Percentiles rank a stretch among this genome's conserved stretches.
Conservation (phyloP, 2,797 vertebrate species). For the Fundulus diaphanus region DNA sequence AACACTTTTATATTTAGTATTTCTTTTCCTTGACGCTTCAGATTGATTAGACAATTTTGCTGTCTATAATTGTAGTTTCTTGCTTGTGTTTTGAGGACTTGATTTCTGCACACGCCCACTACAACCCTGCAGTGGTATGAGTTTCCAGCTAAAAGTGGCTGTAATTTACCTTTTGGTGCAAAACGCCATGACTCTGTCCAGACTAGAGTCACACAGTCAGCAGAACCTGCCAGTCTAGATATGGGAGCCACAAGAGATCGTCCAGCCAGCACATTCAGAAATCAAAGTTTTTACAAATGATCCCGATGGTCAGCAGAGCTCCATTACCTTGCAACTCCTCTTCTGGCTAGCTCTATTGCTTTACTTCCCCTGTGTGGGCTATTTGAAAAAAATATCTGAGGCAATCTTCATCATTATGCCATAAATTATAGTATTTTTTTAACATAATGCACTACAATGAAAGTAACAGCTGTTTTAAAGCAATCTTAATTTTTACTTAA, state of each 20-base stretch:
- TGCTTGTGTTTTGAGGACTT: too few relatives aligned
- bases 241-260: constrained; percentile 39
- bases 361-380: neutral
- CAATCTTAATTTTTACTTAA: neutral
- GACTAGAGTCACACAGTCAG: constrained; percentile 56
- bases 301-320: constrained; percentile 11
- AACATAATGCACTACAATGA: neutral
- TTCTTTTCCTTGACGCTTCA: too few relatives aligned
- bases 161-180: constrained; percentile 11
- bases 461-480: too few relatives aligned
- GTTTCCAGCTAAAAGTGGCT: neutral
- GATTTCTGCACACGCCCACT: constrained; percentile 8
- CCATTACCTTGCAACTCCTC: neutral
- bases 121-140: neutral
- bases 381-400: neutral
- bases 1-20: too few relatives aligned
- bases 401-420: neutral
- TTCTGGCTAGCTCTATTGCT: constrained; percentile 5
- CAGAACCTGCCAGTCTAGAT: constrained; percentile 57
- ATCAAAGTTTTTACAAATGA: constrained; percentile 18
- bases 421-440: neutral
- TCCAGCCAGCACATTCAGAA: constrained; percentile 32
- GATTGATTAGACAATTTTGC: too few relatives aligned
- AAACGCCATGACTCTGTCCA: constrained; percentile 14
- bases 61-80: too few relatives aligned